phyloP scores from a whole-genome alignment of 2,113 vertebrate species.

The Raja brachyura region DNA sequence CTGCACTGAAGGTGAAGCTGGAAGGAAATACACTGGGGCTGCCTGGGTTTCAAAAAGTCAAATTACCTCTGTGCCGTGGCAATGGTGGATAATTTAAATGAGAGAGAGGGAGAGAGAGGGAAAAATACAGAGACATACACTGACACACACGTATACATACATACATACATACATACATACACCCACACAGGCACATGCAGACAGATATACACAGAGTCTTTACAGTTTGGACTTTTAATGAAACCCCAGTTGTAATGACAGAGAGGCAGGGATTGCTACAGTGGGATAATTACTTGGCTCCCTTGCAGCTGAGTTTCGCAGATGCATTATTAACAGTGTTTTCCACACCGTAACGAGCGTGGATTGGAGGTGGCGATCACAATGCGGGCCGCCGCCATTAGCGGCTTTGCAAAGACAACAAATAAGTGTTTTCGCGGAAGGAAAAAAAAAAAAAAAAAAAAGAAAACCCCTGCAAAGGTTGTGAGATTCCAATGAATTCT shows the following conservation, averaged over 20 bases:
- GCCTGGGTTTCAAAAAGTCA: conserved; percentile 78
- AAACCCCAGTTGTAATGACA: conserved; percentile 96
- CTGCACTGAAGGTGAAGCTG: conserved; percentile 62
- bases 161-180: too few species aligned
- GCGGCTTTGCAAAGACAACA: conserved; percentile 84
- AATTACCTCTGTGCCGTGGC: conserved; percentile 83
- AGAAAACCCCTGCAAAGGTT: conserved; percentile 65
- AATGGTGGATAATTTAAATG: conserved; percentile 76
- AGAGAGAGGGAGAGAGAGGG: conserved; percentile 60
- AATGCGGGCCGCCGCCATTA: conserved; percentile 88
- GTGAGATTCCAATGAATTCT: conserved; percentile 75
- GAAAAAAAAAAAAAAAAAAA: too few species aligned
- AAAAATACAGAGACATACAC: conserved; percentile 45
- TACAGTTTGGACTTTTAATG: conserved; percentile 90
- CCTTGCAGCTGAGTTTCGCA: conserved; percentile 98
- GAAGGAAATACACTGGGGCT: conserved; percentile 78
- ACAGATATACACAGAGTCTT: conserved; percentile 67
- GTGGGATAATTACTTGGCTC: conserved; percentile 98
- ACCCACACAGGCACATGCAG: conserved; percentile 44
- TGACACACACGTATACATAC: too few species aligned
- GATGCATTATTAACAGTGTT: conserved; percentile 94
- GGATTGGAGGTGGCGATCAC: conserved; percentile 75
- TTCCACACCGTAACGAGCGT: conserved; percentile 74
- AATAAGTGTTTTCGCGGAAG: conserved; percentile 74
- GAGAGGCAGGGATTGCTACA: conserved; percentile 79